Base-by-base conservation (phyloP, 2,888 invertebrate species). In the Epistrophella euchroma region DNA sequence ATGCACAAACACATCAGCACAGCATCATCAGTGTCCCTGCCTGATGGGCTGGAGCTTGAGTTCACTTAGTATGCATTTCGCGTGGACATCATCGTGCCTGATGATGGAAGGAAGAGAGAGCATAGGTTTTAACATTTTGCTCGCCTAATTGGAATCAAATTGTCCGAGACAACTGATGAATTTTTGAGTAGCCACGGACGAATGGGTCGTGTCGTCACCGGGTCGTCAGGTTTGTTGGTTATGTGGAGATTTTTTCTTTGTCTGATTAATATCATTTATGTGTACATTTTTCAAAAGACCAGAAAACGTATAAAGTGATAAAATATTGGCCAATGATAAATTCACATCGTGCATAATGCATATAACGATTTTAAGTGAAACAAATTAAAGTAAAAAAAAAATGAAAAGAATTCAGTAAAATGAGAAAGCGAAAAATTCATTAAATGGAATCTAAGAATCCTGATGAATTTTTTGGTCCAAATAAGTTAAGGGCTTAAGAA, bases 101-200 rank as follows among this genome's bases (percentile, higher is more conserved):
- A 70, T 68, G 60, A 15, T 22, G 81, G 43, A 55, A 70, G 64
- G 62, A 78, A 15, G 56, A 37, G 64, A 74, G 64, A 74, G 71
- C 77, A 71, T 64, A 78, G 77, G 74, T 82, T 78, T 86, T 74
- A 86, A 82, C 82, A 82, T 82, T 86, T 86, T 86, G 82, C 66
- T 64, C 73, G 86, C 86, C 86, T 86, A 86, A 86, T 86, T 86
- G 86, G 86, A 86, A 86, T 86, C 86, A 86, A 86, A 86, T 86
- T 86, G 86, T 78, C 64, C 86, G 81, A 82, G 77, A 86, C 82
- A 86, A 77, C 70, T 77, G 74, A 70, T 86, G 86, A 86, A 86
- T 86, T 78, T 82, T 78, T 82, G 73, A 86, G 77, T 58, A 78
- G 77, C 55, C 25, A 55, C 5, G 40, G 79, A 79, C 43, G 56